Conservation (phyloP, 2,888 invertebrate species). For the Heliconius aoede region DNA sequence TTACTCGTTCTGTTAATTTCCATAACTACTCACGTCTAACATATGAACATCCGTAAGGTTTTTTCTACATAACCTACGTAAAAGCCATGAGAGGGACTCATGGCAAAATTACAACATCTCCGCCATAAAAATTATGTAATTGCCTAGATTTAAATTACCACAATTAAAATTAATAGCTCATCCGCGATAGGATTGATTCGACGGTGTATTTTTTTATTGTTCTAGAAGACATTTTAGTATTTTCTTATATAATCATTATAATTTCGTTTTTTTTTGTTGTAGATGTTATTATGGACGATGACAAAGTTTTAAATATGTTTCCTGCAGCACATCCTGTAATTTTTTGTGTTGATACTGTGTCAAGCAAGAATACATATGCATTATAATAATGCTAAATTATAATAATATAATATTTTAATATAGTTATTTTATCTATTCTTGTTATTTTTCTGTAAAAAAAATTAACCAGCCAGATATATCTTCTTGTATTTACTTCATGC, state of each 20-base stretch:
- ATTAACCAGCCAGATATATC: too few relatives aligned
- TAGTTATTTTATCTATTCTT: too few relatives aligned
- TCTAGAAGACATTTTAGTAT: neutral
- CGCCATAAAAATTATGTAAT: slow-evolving; percentile 20
- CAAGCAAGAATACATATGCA: neutral
- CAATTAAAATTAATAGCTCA: slow-evolving; percentile 21
- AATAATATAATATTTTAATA: too few relatives aligned
- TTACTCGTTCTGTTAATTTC: too few relatives aligned
- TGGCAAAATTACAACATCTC: neutral
- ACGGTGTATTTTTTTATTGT: neutral
- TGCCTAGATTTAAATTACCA: slow-evolving; percentile 10
- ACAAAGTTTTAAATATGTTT: neutral
- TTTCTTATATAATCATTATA: neutral
- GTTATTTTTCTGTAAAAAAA: too few relatives aligned
- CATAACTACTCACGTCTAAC: neutral
- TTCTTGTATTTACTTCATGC: too few relatives aligned
- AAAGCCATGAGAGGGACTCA: too few relatives aligned
- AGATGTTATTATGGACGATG: neutral
- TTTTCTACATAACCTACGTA: neutral
- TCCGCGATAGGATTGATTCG: neutral
- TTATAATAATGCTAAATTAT: too few relatives aligned
- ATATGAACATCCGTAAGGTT: neutral
- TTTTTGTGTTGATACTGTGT: neutral
- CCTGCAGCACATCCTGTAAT: neutral
- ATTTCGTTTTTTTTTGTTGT: neutral